Percentiles rank a stretch among this genome's conserved stretches.
phyloP scores from a whole-genome alignment of 2,888 invertebrate species.

The Phytoseiulus persimilis region DNA sequence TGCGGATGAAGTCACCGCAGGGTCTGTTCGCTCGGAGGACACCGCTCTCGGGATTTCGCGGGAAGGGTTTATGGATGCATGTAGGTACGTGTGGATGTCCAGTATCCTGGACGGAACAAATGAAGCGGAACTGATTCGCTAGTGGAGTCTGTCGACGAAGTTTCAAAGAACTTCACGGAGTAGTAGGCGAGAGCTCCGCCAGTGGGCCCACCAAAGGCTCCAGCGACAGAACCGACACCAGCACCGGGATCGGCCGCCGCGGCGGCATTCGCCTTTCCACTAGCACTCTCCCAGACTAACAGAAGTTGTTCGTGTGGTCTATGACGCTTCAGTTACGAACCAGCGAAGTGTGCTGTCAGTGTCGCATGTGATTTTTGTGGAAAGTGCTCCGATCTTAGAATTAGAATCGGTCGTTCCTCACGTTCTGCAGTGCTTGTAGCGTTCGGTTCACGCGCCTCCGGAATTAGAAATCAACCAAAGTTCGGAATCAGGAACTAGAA shows the following conservation, averaged over 20 bases:
- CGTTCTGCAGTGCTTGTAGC: neutral
- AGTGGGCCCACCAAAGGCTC: neutral
- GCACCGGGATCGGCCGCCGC: neutral
- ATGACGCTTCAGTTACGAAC: neutral
- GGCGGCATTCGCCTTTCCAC: neutral
- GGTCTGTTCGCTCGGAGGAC: too few relatives aligned
- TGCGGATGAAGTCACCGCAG: too few relatives aligned
- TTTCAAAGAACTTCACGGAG: neutral
- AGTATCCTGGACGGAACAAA: too few relatives aligned
- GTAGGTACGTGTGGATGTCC: too few relatives aligned
- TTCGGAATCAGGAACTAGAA: neutral
- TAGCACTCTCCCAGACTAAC: neutral
- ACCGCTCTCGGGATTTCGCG: too few relatives aligned
- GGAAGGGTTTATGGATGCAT: too few relatives aligned
- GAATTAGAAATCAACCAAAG: neutral
- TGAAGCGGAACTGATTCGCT: too few relatives aligned
- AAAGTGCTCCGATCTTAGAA: neutral
- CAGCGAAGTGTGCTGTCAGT: neutral
- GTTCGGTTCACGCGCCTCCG: neutral
- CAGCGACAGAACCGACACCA: neutral
- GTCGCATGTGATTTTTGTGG: neutral
- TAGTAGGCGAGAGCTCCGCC: neutral
- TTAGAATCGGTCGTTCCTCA: neutral
- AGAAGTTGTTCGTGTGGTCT: slow-evolving; percentile 5
- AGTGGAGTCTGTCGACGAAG: too few relatives aligned